A percentile compares a stretch with the other conserved stretches of the same genome.
Evolutionary conservation across 2,888 invertebrate species (phyloP).

Genomic region (Orthonychiurus folsomi): DNA sequence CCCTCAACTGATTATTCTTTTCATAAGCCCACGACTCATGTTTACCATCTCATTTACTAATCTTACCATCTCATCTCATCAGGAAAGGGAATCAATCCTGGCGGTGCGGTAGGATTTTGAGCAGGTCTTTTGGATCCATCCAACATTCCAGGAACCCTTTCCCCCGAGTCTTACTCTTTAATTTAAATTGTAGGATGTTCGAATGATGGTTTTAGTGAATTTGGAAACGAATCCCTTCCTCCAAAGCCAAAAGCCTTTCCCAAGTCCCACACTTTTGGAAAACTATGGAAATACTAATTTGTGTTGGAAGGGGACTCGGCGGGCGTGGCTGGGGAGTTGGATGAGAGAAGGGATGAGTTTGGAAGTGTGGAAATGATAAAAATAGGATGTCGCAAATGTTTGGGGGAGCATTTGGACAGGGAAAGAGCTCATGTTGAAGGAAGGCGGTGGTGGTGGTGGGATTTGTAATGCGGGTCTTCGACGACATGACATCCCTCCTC

Average conservation of each 20-base stretch:
- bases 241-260: no score
- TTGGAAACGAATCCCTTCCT: no score
- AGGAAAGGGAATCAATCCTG: no score
- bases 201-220: no score
- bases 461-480: slow-evolving; percentile 8
- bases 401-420: neutral
- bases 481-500: neutral
- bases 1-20: neutral
- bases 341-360: neutral
- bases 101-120: no score
- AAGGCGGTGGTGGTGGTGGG: slow-evolving; percentile 11
- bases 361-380: neutral
- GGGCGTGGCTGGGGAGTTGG: neutral
- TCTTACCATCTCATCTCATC: neutral
- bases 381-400: neutral
- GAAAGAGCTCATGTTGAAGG: neutral
- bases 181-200: no score
- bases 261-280: neutral
- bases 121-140: no score
- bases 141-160: no score
- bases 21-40: neutral
- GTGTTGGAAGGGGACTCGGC: neutral
- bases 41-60: neutral
- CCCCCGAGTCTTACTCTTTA: no score
- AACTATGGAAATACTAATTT: neutral